phyloP scores from a whole-genome alignment of 2,797 vertebrate genomes.

The Xenentodon cancila region DNA sequence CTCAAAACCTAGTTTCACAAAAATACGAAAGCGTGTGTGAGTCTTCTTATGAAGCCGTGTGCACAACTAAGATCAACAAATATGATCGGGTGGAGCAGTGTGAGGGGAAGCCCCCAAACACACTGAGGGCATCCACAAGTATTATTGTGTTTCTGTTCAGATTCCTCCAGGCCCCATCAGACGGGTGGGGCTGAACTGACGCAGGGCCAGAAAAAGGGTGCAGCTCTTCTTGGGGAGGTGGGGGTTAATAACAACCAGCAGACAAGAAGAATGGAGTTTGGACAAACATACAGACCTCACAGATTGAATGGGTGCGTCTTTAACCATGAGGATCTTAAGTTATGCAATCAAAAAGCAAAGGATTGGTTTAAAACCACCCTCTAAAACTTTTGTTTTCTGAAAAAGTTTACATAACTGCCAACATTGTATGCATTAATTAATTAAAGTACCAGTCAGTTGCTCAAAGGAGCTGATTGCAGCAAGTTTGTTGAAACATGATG shows the following conservation, averaged over 20 bases:
- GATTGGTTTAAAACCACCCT: not conserved
- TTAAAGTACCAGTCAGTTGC: not conserved
- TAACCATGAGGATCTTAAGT: not conserved
- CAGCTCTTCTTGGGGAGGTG: conserved; percentile 29
- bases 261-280: conserved; percentile 42
- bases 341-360: not conserved
- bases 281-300: conserved; percentile 31
- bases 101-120: conserved; percentile 53
- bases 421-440: not conserved
- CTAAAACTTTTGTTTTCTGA: not conserved
- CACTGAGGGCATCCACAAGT: conserved; percentile 50
- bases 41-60: conserved; percentile 35
- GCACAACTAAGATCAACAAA: conserved; percentile 67
- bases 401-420: not conserved
- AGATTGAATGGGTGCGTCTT: not conserved
- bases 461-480: not conserved
- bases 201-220: conserved; percentile 42
- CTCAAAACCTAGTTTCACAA: conserved; percentile 2
- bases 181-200: conserved; percentile 39
- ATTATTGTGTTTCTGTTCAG: conserved; percentile 37
- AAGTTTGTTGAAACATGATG: not conserved
- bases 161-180: conserved; percentile 15
- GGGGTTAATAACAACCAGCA: conserved; percentile 43
- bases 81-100: conserved; percentile 49
- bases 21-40: conserved; percentile 2